Conservation (phyloP, 2,113 vertebrate genomes). For the Cyanistes caeruleus region DNA sequence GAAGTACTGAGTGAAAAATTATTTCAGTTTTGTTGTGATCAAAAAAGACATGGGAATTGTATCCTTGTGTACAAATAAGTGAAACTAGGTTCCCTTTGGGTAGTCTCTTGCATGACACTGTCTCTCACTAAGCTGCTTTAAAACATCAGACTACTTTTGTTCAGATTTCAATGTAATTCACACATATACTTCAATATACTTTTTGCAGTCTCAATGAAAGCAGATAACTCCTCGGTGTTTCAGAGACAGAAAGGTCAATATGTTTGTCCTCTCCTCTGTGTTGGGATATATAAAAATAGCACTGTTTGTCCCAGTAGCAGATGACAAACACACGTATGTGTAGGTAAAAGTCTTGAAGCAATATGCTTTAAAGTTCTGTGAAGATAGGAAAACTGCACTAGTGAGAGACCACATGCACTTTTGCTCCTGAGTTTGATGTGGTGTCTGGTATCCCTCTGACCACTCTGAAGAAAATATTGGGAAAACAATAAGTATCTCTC, state of each 20-base stretch:
- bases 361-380: not conserved
- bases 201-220: not conserved
- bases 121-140: not conserved
- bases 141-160: not conserved
- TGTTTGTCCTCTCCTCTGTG: not conserved
- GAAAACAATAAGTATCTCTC: not conserved
- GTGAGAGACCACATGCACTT: not conserved
- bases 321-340: not conserved
- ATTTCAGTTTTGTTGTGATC: not conserved
- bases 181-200: not conserved
- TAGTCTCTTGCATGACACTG: not conserved
- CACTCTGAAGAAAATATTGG: not conserved
- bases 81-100: not conserved
- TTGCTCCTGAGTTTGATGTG: not conserved
- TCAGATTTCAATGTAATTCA: not conserved
- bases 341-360: not conserved
- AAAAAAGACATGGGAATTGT: not conserved
- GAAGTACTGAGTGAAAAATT: not conserved
- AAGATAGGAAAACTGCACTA: not conserved
- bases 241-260: not conserved
- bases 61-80: not conserved
- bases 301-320: not conserved
- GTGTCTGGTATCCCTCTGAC: not conserved
- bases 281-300: conserved; percentile 14
- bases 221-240: not conserved